Evolutionary conservation across 2,797 vertebrate genomes (phyloP), one percentile per base, ranked within the genome.

Genomic region (Sebastes diaconus): DNA sequence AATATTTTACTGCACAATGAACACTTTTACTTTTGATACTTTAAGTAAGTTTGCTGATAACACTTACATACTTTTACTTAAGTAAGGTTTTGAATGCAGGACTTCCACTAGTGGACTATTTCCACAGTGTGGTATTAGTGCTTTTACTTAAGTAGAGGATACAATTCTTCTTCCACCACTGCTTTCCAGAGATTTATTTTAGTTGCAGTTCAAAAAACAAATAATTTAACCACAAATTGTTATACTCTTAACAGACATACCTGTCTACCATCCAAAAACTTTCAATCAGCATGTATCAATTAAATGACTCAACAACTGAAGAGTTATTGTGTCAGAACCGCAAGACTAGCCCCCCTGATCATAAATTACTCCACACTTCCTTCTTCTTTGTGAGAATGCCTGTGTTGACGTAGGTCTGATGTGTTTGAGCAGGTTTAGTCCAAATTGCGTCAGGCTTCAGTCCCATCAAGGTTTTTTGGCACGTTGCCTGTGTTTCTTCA

Each of bases 381-480:
- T 72, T 67, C 65, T 74, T 14, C 16, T 61, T 30, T 55, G 46
- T 68, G 57, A 77, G 4, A 73, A 1, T 4, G 9, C 2, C 1
- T 16, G 18, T 1, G 8, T 9, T 76, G 85, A 86, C 78, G 73
- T 70, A 4, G 1, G 16, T 2, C 4, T 20, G 60, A 81, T 81
- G 11, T 88, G 91, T 86, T 54, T 30, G 32, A 81, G 46, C 90
- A 39, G 86, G 91, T 58, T 65, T 7, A 42, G 39, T 46, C 16
- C n/a, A 24, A 7, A 2, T 75, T 81, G 59, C 36, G 3, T 78
- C 67, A 84, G 50, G 4, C 3, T 32, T 7, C 0, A 3, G 5
- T 68, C 36, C 13, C 61, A 58, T 65, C 4, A 75, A 81, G 1
- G 0, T 9, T 50, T 50, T 80, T 66, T 84, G 72, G 50, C 75